Evolutionary conservation across 2,888 invertebrate species (phyloP), one percentile per base, ranked within the genome.

Genomic region (Sabellastarte sp.): DNA sequence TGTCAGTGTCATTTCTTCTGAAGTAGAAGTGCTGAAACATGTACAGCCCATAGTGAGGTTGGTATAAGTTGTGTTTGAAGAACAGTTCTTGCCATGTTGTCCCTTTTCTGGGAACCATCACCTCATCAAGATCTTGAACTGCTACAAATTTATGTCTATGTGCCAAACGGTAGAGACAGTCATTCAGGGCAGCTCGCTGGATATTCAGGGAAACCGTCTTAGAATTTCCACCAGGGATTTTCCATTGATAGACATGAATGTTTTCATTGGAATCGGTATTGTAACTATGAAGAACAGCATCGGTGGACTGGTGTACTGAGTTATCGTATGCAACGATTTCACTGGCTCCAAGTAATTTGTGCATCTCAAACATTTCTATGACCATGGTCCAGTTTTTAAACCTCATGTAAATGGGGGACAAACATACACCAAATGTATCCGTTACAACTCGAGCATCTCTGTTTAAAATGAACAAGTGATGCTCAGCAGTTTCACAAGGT

Each of bases 1-100:
- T 53, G 4, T 2, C 28, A 4, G 62, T 59, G 32, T 2, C 41
- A 56, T 66, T 68, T 50, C 66, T 29, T 4, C 65, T 33, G 63
- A 66, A 66, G 59, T 70, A 70, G n/a, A 57, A 59, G 57, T 69
- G 69, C 50, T 69, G 69, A 60, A 69, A 69, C 30, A 69, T 32
- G 33, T 69, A 69, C 29, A 59, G 64, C 5, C 63, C 69, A 33
- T 32, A 30, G 2, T 65, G 10, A 1, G 68, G 65, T 53, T 59
- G 55, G 15, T 28, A 51, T 15, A 70, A 50, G 28, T n/a, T n/a
- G 26, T 62, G 24, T n/a, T n/a, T n/a, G n/a, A n/a, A n/a, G 33
- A 68, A 53, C 41, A 70, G 26, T 29, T 57, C 29, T 2, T 55
- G 51, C 68, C 63, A 68, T 10, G 63, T 63, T 10, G 26, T 5